Percentiles rank a stretch among this genome's conserved stretches.
These are phyloP conservation scores for Mastigias papua DNA, from an alignment of 30 jellyfish, hydroid and myxozoan genomes.

Conservation along the genomic window DNA sequence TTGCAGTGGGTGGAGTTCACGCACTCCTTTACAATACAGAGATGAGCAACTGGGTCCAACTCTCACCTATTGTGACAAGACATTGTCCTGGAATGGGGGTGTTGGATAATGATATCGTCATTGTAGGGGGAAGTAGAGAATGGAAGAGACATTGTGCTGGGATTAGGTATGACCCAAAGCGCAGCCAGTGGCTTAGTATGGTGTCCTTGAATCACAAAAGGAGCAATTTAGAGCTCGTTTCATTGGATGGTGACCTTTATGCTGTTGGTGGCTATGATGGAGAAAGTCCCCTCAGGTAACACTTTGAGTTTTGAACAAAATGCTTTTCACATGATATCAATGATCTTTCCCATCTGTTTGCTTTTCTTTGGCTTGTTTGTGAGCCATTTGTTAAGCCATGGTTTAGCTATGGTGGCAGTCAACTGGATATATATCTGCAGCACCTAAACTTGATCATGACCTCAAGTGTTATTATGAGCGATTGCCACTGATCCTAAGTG, in stretches of 20 bases:
- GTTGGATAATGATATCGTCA: conserved; percentile 58
- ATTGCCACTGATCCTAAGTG: too few relatives aligned
- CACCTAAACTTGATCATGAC: too few relatives aligned
- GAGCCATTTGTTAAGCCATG: too few relatives aligned
- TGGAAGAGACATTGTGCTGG: conserved; percentile 95
- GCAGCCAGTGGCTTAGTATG: conserved; percentile 74
- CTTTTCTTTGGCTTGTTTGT: too few relatives aligned
- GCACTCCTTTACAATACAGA: conserved; percentile 80
- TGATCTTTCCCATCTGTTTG: too few relatives aligned
- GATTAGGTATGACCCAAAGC: conserved; percentile 72
- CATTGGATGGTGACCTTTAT: conserved; percentile 81
- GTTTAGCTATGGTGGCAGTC: too few relatives aligned
- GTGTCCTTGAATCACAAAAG: conserved; percentile 80
- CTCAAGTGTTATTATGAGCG: too few relatives aligned
- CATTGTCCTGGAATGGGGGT: conserved; percentile 97
- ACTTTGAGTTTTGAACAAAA: neutral
- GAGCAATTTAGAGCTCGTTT: conserved; percentile 89
- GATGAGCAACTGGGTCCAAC: conserved; percentile 72
- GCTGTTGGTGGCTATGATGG: conserved; percentile 99
- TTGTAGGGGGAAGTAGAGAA: conserved; percentile 96
- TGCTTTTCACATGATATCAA: neutral
- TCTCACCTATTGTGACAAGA: conserved; percentile 83
- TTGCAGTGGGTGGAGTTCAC: conserved; percentile 96
- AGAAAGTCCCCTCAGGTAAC: conserved; percentile 82
- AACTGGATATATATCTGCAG: too few relatives aligned